phyloP scores from a whole-genome alignment of 2,113 vertebrate species.

The Astatotilapia flaviijosephi region DNA sequence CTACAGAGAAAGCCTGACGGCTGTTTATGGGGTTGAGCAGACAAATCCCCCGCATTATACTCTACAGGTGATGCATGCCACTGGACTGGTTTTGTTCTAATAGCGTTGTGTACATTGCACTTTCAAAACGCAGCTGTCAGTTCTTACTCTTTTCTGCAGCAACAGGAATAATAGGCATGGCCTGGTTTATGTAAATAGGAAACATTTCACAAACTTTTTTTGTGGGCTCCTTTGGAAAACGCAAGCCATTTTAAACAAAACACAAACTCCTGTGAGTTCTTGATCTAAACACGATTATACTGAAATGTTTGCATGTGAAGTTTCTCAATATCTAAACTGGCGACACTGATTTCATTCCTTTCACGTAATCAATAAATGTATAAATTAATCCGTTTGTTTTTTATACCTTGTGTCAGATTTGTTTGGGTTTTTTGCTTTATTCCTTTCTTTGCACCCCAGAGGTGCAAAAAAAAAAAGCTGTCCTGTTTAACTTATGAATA shows the following conservation, averaged over 20 bases:
- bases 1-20: constrained; percentile 30
- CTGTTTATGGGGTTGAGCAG: constrained; percentile 35
- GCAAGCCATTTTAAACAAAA: not conserved
- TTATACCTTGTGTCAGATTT: not conserved
- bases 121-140: not conserved
- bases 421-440: not conserved
- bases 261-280: not conserved
- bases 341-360: not conserved
- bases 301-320: not conserved
- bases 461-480: not conserved
- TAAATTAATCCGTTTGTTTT: not conserved
- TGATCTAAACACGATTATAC: not conserved
- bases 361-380: not conserved
- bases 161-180: constrained; percentile 22
- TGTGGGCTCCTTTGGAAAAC: not conserved
- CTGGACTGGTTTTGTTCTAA: constrained; percentile 18
- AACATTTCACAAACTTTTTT: constrained; percentile 1
- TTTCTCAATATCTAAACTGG: not conserved
- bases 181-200: not conserved
- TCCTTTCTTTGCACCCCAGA: not conserved
- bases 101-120: not conserved
- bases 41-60: constrained; percentile 46
- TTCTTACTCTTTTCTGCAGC: not conserved
- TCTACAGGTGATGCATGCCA: constrained; percentile 50
- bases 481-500: not conserved